These are phyloP conservation scores for Pomatostomus ruficeps DNA, from an alignment of 2,113 vertebrate genomes.

Conservation along the genomic window DNA sequence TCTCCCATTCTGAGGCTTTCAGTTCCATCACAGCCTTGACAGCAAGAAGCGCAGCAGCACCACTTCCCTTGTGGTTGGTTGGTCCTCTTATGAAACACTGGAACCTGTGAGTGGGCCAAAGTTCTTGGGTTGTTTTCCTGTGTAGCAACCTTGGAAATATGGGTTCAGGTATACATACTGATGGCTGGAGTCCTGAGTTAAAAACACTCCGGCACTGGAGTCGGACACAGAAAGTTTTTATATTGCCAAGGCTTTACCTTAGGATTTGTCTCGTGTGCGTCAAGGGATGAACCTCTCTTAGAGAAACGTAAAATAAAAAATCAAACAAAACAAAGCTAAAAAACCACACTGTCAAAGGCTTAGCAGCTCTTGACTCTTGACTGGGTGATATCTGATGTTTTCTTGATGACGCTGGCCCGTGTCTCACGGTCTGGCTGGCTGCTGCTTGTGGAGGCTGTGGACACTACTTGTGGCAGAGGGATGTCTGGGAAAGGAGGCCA, in stretches of 20 bases:
- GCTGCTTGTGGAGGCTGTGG: slow-evolving; percentile 67
- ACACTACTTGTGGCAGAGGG: slow-evolving; percentile 59
- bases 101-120: slow-evolving; percentile 64
- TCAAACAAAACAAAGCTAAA: slow-evolving; percentile 66
- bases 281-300: slow-evolving; percentile 62
- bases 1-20: slow-evolving; percentile 72
- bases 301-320: slow-evolving; percentile 69
- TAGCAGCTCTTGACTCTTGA: slow-evolving; percentile 84
- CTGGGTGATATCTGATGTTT: slow-evolving; percentile 91
- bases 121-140: slow-evolving; percentile 32
- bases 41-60: slow-evolving; percentile 66
- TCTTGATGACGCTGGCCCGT: slow-evolving; percentile 96
- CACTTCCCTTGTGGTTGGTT: slow-evolving; percentile 58
- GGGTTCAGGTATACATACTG: slow-evolving; percentile 59
- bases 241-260: slow-evolving; percentile 70
- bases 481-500: slow-evolving; percentile 80
- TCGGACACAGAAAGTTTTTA: slow-evolving; percentile 63
- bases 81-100: slow-evolving; percentile 71
- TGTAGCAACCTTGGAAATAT: slow-evolving; percentile 58
- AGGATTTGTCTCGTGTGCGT: slow-evolving; percentile 65
- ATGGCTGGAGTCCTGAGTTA: slow-evolving; percentile 79
- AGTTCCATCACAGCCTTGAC: slow-evolving; percentile 71
- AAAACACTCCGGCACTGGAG: slow-evolving; percentile 69
- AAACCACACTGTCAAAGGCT: slow-evolving; percentile 44
- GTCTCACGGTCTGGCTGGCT: slow-evolving; percentile 79